Percentiles rank a stretch among this genome's conserved stretches.
phyloP scores from a whole-genome alignment of 2,113 vertebrate genomes.

The Bubo blakistoni region DNA sequence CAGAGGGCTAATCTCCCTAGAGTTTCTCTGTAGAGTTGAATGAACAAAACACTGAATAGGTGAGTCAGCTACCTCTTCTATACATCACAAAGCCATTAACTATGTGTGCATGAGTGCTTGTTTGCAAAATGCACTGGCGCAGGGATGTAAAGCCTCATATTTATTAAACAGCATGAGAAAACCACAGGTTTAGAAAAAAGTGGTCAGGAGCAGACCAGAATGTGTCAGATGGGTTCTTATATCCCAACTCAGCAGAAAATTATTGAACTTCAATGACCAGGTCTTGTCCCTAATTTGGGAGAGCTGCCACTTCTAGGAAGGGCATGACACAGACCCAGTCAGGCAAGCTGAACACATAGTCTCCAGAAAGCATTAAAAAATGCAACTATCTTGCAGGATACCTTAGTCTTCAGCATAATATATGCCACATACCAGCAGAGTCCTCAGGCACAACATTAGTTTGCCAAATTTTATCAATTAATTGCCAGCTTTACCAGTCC shows the following conservation, averaged over 20 bases:
- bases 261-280: not conserved
- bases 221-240: not conserved
- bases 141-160: not conserved
- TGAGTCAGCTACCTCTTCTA: not conserved
- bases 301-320: not conserved
- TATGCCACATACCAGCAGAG: not conserved
- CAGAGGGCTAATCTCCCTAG: not conserved
- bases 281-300: not conserved
- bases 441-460: not conserved
- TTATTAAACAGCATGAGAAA: not conserved
- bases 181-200: not conserved
- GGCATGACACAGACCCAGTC: not conserved
- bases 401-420: not conserved
- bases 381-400: not conserved
- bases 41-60: not conserved
- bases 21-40: not conserved
- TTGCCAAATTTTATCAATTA: not conserved
- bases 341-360: not conserved
- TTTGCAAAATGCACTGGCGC: not conserved
- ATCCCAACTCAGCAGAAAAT: not conserved
- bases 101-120: accelerated
- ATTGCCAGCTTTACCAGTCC: not conserved
- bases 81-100: not conserved
- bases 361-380: not conserved
- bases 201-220: not conserved